phyloP scores from a whole-genome alignment of 2,113 vertebrate genomes.

The Antechinus flavipes region DNA sequence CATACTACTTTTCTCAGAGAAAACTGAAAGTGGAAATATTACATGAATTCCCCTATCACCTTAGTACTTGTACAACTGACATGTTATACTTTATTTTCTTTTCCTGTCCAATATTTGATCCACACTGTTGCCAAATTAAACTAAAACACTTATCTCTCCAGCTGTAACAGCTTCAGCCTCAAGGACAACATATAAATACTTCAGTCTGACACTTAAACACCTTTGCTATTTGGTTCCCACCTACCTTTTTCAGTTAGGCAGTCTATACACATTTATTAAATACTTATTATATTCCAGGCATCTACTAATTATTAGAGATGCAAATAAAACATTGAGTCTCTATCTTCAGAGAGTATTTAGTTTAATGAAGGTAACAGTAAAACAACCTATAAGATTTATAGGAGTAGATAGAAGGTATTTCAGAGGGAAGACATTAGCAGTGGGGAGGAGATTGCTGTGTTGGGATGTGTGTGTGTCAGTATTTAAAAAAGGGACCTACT shows the following conservation, averaged over 20 bases:
- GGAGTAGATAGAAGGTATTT: background rate
- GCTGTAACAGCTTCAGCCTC: background rate
- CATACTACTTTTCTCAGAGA: background rate
- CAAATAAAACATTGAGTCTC: background rate
- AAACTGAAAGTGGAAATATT: background rate
- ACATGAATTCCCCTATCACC: background rate
- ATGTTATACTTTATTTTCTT: background rate
- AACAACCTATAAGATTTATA: background rate
- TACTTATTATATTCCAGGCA: background rate
- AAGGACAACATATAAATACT: background rate
- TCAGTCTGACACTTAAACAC: background rate
- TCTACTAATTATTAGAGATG: background rate
- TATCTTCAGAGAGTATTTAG: background rate
- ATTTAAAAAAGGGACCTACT: too few relatives aligned
- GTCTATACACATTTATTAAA: background rate
- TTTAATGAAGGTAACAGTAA: background rate
- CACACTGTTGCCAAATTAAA: background rate
- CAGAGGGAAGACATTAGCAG: background rate
- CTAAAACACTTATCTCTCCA: background rate
- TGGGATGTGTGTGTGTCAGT: too few relatives aligned
- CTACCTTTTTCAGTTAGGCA: background rate
- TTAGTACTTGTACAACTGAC: background rate
- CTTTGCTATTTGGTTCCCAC: background rate
- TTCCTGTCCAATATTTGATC: background rate
- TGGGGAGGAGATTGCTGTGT: too few relatives aligned